Evolutionary conservation across 2,888 invertebrate genomes (phyloP).

Genomic region (Ormia ochracea): DNA sequence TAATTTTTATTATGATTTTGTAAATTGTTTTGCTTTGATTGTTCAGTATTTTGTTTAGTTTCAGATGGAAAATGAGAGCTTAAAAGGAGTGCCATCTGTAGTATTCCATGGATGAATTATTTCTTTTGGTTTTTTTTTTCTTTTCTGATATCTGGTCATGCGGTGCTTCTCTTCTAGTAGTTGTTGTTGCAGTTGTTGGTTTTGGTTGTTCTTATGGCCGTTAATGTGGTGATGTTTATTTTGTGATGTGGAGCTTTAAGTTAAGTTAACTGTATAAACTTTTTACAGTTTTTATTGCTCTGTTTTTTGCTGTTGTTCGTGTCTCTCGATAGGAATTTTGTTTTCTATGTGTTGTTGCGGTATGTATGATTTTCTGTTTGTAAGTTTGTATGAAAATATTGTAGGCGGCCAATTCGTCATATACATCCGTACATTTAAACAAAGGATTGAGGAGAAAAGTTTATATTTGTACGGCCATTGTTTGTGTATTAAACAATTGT

Average conservation of each 20-base stretch:
- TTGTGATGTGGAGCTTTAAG: constrained; percentile 41
- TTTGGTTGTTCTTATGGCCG: background rate
- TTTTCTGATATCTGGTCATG: background rate
- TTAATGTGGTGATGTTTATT: constrained; percentile 19
- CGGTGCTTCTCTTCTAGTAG: constrained; percentile 14
- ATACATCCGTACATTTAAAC: constrained; percentile 8
- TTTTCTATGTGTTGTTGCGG: background rate
- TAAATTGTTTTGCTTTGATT: constrained; percentile 40
- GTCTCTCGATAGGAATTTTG: constrained; percentile 4
- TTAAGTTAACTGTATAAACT: constrained; percentile 41
- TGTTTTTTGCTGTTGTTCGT: constrained; percentile 13
- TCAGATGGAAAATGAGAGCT: background rate
- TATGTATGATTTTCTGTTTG: background rate
- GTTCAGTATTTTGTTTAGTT: constrained; percentile 7
- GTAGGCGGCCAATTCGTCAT: constrained; percentile 6
- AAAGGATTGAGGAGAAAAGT: background rate
- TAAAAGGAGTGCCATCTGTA: background rate
- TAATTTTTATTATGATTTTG: constrained; percentile 45
- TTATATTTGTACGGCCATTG: constrained; percentile 65
- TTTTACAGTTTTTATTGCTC: constrained; percentile 5
- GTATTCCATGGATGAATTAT: constrained; percentile 28
- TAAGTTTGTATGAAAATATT: background rate
- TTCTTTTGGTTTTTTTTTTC: background rate
- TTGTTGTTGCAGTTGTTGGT: background rate
- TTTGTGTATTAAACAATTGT: constrained; percentile 68